A percentile compares a stretch with the other conserved stretches of the same genome.
These are phyloP conservation scores for Coleophora deauratella DNA, from an alignment of 2,888 invertebrate genomes.

Conservation along the genomic window DNA sequence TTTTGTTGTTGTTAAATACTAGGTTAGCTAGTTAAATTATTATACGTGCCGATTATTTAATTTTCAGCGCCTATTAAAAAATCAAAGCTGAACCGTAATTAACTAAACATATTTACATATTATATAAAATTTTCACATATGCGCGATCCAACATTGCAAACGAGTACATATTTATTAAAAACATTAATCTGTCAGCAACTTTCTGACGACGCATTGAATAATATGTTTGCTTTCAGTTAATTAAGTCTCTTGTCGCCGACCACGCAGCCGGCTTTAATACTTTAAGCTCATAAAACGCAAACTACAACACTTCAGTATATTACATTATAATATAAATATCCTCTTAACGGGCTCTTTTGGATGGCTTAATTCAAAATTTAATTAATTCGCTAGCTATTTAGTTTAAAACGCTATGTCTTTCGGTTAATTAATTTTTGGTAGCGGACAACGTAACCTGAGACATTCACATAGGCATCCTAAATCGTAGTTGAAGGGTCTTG, in stretches of 20 bases:
- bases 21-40: too few relatives aligned
- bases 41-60: too few relatives aligned
- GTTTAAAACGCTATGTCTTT: constrained; percentile 19
- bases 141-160: too few relatives aligned
- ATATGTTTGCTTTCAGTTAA: constrained; percentile 47
- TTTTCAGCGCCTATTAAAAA: too few relatives aligned
- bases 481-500: too few relatives aligned
- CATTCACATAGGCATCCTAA: too few relatives aligned
- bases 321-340: constrained; percentile 24
- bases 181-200: constrained; percentile 17
- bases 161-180: too few relatives aligned
- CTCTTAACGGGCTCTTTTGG: constrained; percentile 46
- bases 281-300: constrained; percentile 57
- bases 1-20: too few relatives aligned
- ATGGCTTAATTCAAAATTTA: constrained; percentile 41
- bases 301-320: constrained; percentile 49
- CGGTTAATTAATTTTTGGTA: constrained; percentile 1
- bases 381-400: constrained; percentile 35
- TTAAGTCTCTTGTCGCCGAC: constrained; percentile 58
- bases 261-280: constrained; percentile 50
- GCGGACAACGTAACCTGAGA: too few relatives aligned
- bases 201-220: constrained; percentile 37
- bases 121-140: too few relatives aligned
- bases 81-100: too few relatives aligned
- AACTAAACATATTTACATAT: too few relatives aligned